phyloP scores from a whole-genome alignment of 2,888 invertebrate species.

The Hipparchia semele region DNA sequence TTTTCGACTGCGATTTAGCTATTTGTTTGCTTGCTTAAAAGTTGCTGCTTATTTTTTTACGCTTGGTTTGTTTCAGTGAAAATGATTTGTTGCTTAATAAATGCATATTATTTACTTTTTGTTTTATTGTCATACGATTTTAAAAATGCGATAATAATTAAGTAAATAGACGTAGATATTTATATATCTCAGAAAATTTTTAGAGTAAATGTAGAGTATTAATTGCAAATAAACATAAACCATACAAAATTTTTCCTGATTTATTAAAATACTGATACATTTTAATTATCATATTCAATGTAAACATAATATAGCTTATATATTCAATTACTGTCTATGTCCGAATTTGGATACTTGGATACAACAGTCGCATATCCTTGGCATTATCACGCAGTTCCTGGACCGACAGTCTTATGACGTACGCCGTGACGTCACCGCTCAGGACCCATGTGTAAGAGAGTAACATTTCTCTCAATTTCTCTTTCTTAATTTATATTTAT shows the following conservation, averaged over 20 bases:
- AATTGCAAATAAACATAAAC: no score
- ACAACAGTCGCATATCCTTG: not conserved
- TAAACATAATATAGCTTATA: not conserved
- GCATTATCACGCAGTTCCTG: constrained; percentile 17
- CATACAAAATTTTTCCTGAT: no score
- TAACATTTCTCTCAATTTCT: not conserved
- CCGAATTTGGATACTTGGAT: not conserved
- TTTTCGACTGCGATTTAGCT: constrained; percentile 28
- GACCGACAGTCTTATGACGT: constrained; percentile 28
- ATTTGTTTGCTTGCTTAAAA: constrained; percentile 26
- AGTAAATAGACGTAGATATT: no score
- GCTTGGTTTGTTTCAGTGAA: constrained; percentile 5
- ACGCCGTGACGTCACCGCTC: constrained; percentile 31
- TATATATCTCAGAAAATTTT: no score
- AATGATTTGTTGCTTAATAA: not conserved
- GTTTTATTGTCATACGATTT: not conserved
- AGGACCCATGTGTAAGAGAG: constrained; percentile 20
- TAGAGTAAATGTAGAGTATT: no score
- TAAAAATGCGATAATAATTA: not conserved
- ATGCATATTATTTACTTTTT: not conserved
- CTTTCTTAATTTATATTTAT: not conserved
- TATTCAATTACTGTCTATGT: not conserved
- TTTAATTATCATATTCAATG: not conserved
- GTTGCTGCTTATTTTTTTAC: constrained; percentile 23
- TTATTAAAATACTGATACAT: no score